A percentile compares a stretch with the other conserved stretches of the same genome.
Conservation (phyloP, 2,888 invertebrate genomes). For the Ectemnius continuus region DNA sequence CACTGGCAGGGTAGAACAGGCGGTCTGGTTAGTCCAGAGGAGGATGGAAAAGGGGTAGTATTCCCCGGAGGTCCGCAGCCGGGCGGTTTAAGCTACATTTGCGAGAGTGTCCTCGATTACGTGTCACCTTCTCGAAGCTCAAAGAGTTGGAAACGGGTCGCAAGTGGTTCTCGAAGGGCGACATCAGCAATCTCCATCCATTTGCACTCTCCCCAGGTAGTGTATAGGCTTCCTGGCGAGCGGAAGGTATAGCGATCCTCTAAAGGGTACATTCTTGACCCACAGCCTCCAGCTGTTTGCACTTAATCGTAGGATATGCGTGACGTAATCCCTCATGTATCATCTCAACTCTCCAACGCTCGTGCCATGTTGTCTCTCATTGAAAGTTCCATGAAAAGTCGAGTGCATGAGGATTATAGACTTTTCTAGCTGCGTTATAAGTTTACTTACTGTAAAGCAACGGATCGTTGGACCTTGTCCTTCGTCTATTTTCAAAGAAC, state of each 20-base stretch:
- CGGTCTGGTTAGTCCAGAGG: background rate
- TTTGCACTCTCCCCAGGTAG: slow-evolving; percentile 5
- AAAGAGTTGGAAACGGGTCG: too few species aligned
- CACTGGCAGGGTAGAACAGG: too few species aligned
- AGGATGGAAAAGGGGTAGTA: background rate
- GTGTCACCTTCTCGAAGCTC: background rate
- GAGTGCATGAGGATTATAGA: too few species aligned
- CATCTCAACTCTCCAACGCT: background rate
- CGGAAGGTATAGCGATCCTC: too few species aligned
- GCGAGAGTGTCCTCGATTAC: slow-evolving; percentile 29
- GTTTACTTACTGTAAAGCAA: too few species aligned
- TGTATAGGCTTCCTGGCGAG: background rate
- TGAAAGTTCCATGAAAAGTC: slow-evolving; percentile 34
- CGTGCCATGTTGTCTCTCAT: slow-evolving; percentile 9
- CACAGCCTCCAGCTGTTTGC: slow-evolving; percentile 23
- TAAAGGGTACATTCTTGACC: slow-evolving; percentile 18
- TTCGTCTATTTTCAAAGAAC: too few species aligned
- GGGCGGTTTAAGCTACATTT: slow-evolving; percentile 2
- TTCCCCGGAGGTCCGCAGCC: background rate
- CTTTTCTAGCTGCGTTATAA: too few species aligned
- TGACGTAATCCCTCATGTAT: background rate
- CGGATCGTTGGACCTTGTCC: too few species aligned
- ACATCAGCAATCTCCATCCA: slow-evolving; percentile 5
- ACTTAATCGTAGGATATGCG: background rate
- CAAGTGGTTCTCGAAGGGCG: too few species aligned